Evolutionary conservation across 2,888 invertebrate species (phyloP).

Genomic region (Coecobrya sp.): DNA sequence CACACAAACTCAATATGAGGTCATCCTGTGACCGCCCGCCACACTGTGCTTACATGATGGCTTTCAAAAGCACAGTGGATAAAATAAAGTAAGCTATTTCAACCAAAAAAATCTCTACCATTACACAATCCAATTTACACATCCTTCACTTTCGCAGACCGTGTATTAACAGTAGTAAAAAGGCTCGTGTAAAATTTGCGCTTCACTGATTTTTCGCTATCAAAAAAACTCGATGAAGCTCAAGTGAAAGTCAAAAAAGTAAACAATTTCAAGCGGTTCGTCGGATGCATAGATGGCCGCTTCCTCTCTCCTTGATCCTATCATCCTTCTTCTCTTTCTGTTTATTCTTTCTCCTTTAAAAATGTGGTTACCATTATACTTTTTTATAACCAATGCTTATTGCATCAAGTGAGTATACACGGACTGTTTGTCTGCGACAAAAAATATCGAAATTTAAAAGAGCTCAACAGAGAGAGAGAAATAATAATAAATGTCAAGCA

Average conservation of each 20-base stretch:
- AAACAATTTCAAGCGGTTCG: conserved; percentile 53
- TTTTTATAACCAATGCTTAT: background rate
- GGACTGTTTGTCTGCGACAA: background rate
- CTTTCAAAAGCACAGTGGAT: background rate
- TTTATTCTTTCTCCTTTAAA: conserved; percentile 16
- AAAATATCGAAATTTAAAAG: conserved; percentile 36
- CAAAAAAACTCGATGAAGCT: conserved; percentile 17
- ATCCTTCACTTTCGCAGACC: background rate
- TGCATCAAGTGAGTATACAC: background rate
- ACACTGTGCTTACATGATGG: background rate
- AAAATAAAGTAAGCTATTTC: background rate
- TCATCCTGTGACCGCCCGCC: conserved; percentile 30
- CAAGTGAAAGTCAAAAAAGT: conserved; percentile 73
- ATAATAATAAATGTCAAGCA: conserved; percentile 75
- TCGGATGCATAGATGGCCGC: background rate
- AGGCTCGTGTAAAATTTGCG: conserved; percentile 1
- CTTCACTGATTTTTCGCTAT: conserved; percentile 11
- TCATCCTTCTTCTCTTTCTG: background rate
- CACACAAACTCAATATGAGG: conserved; percentile 50
- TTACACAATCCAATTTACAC: conserved; percentile 39
- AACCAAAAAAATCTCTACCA: background rate
- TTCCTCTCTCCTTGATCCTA: background rate
- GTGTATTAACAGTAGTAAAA: background rate
- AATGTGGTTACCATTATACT: conserved; percentile 1
- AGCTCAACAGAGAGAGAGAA: background rate